Base-by-base conservation (phyloP, 2,113 vertebrate species). In the Amia ocellicauda region DNA sequence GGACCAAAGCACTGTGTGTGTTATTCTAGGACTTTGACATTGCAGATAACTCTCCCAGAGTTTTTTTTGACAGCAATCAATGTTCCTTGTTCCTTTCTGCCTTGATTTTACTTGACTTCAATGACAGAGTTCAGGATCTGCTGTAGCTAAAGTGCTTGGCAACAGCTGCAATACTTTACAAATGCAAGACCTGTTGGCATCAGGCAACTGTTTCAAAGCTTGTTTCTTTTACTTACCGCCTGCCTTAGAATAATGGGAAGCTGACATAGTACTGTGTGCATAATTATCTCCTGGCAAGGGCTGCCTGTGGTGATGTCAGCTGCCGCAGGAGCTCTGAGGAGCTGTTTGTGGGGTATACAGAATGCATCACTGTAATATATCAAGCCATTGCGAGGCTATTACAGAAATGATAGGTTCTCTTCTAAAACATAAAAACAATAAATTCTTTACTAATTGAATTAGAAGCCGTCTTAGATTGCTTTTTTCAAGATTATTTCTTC, bases 361-460 rank as follows among this genome's bases (percentile, higher is more conserved):
- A 58, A 41, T 58, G 31, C 20, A 41, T 58, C 17, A 11, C 10
- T 20, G 7, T 58, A n/a, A 58, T 58, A 40, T 31, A 31, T 58
- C 56, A 58, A 40, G 22, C 29, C n/a, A 1, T 36, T 40, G 31
- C 20, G 4, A 58, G 22, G 31, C 56, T 20, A 41, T 41, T 58
- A 58, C 28, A 57, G 27, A 31, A 29, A 57, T 40, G 31, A 40
- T n/a, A 22, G 29, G 5, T 55, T 55, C 26, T 55, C 11, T 27
- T 28, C 4, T 40, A 22, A 40, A 36, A 55, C 17, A 36, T 58
- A 40, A 41, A 20, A 41, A n/a, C 28, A 19, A 58, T 40, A 29
- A 19, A 58, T 58, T 58, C 17, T 58, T 41, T 41, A 58, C 19
- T 58, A 2, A 57, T 57, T 19, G 29, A 7, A n/a, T 57, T 57